Evolutionary conservation across 2,888 invertebrate species (phyloP).

Genomic region (Pollenia griseotomentosa): DNA sequence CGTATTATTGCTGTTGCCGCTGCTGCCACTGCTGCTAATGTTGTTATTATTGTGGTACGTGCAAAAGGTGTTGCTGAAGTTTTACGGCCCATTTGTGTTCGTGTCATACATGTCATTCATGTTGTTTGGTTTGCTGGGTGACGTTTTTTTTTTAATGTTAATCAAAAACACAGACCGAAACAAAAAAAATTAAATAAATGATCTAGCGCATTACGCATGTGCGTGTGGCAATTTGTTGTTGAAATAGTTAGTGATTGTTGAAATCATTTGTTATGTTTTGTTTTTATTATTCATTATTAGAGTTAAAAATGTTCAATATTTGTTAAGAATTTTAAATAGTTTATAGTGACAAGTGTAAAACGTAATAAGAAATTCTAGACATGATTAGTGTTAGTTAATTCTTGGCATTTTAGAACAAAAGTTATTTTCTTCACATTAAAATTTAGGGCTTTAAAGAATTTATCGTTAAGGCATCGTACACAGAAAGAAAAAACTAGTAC

Average conservation of each 20-base stretch:
- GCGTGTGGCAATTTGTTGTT: conserved; percentile 54
- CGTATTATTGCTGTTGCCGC: neutral
- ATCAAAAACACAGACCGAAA: neutral
- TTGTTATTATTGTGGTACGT: conserved; percentile 39
- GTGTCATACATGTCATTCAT: conserved; percentile 59
- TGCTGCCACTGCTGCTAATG: neutral
- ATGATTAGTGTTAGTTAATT: conserved; percentile 4
- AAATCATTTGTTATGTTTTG: conserved; percentile 9
- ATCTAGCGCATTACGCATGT: conserved; percentile 9
- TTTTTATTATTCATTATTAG: conserved; percentile 40
- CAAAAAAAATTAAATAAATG: conserved; percentile 5
- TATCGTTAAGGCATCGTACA: neutral
- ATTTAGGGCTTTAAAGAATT: neutral
- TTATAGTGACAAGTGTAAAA: neutral
- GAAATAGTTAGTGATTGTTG: neutral
- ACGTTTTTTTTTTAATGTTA: conserved; percentile 51
- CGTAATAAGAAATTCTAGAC: neutral
- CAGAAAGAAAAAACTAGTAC: no score
- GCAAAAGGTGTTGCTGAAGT: conserved; percentile 53
- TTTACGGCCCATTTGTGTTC: conserved; percentile 52
- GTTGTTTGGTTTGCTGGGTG: conserved; percentile 37
- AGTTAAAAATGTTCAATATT: neutral
- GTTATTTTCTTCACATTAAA: neutral
- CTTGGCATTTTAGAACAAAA: conserved; percentile 5
- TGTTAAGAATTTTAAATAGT: conserved; percentile 31